phyloP scores from a whole-genome alignment of 2,888 invertebrate genomes.

The Drosophila monieri region DNA sequence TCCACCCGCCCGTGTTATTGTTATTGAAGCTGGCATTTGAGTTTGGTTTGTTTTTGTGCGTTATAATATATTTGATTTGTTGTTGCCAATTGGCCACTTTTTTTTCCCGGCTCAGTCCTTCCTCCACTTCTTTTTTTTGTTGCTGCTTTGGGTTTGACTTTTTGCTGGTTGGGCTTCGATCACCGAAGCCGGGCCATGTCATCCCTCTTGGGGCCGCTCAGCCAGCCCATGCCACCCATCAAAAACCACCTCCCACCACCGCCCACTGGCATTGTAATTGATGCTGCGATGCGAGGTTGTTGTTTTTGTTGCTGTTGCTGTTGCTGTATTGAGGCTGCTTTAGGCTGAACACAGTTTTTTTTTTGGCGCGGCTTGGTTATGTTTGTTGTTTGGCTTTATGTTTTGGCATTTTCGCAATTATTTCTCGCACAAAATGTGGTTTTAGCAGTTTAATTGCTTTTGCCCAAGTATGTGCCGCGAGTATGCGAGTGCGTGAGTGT shows the following conservation, averaged over 20 bases:
- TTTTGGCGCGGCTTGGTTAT: conserved; percentile 38
- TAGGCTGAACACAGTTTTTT: conserved; percentile 24
- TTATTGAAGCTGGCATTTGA: conserved; percentile 71
- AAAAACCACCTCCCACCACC: background rate
- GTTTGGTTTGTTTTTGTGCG: conserved; percentile 75
- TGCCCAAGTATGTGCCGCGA: conserved; percentile 52
- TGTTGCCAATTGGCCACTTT: conserved; percentile 48
- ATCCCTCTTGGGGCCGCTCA: conserved; percentile 35
- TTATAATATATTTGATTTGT: conserved; percentile 80
- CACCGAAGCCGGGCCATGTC: conserved; percentile 45
- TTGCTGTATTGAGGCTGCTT: conserved; percentile 27
- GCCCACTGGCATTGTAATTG: conserved; percentile 37
- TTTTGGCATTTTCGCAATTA: conserved; percentile 80
- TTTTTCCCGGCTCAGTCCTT: conserved; percentile 34
- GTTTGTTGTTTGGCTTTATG: conserved; percentile 75
- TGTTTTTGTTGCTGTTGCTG: conserved; percentile 28
- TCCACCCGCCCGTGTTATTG: conserved; percentile 52
- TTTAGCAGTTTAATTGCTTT: conserved; percentile 79
- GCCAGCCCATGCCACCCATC: conserved; percentile 5
- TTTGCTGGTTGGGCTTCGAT: conserved; percentile 67
- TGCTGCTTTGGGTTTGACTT: conserved; percentile 64
- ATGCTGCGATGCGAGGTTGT: conserved; percentile 18
- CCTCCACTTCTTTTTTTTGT: conserved; percentile 15
- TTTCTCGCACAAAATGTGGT: conserved; percentile 79
- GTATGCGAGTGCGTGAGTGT: conserved; percentile 26